Percentiles rank a stretch among this genome's conserved stretches.
Conservation (phyloP, 2,888 invertebrate genomes). For the Cheilosia pagana region DNA sequence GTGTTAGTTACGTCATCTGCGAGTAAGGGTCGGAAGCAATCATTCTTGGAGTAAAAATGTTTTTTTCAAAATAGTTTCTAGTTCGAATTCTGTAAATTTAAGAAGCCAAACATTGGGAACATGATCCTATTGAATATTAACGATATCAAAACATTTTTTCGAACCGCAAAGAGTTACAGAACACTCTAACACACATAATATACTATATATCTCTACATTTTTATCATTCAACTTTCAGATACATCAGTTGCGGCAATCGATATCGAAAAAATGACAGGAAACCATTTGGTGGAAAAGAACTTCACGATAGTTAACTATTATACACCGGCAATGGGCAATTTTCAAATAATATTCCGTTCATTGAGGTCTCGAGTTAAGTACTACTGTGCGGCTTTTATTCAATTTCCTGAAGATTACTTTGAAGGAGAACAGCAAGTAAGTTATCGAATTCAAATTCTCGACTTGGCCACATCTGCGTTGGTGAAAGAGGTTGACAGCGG, state of each 20-base stretch:
- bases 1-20: too few species aligned
- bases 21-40: too few species aligned
- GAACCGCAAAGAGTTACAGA: neutral
- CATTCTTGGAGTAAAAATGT: too few species aligned
- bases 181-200: too few species aligned
- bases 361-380: constrained; percentile 58
- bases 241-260: constrained; percentile 62
- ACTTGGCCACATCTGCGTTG: constrained; percentile 33
- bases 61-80: too few species aligned
- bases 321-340: constrained; percentile 25
- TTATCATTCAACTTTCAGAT: constrained; percentile 15
- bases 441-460: constrained; percentile 52
- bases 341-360: constrained; percentile 40
- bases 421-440: constrained; percentile 40
- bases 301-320: constrained; percentile 62
- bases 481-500: constrained; percentile 44
- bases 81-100: too few species aligned
- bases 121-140: too few species aligned
- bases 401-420: constrained; percentile 69
- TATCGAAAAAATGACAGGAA: constrained; percentile 68
- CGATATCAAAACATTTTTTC: too few species aligned
- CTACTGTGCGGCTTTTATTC: constrained; percentile 67
- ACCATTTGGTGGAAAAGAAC: constrained; percentile 61
- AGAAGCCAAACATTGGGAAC: too few species aligned
- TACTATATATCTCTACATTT: too few species aligned